Base-by-base conservation (phyloP, 1,140 invertebrate genomes). In the Rhagoletis zephyria region DNA sequence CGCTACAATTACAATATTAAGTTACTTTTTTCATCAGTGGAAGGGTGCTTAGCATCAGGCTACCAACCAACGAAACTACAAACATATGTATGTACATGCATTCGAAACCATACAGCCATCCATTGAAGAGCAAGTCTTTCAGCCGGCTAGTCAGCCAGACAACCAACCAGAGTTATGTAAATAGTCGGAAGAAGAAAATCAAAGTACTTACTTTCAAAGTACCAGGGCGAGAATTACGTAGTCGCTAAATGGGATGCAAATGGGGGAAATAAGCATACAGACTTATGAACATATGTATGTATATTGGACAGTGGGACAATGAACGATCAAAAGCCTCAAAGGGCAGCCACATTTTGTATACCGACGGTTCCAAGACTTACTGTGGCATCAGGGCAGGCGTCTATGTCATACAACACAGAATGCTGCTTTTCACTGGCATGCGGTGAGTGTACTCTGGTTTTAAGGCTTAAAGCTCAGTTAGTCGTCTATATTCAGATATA, bases 1-100 rank as follows among this genome's bases (percentile, higher is more conserved):
- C 90, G 91, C 90, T 91, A 92, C 91, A 92, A 92, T 92, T 92
- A 92, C 91, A 92, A 92, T 92, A 92, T 92, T 92, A 90, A 91
- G 91, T 92, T 92, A 92, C 91, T 91, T 90, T 63, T 30, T 56
- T 45, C 19, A 51, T 6, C 48, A 81, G 45, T 14, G 74, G 12
- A 81, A 51, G 74, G 42, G 51, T 42, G 74, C n/a, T 30, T 12
- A 19, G 16, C 19, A n/a, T 2, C 74, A 30, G 0, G 45, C 51
- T 3, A n/a, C 14, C 70, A 51, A 19, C 16, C 16, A 77, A 77
- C n/a, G 16, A 67, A 67, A 67, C 64, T 64, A 3, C 16, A 16
- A 1, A 64, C 10, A 16, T 12, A 64, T n/a, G 10, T n/a, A 74
- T 19, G 42, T 77, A 6, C 45, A 48, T 45, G 45, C 42, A 16